Evolutionary conservation across 2,113 vertebrate genomes (phyloP).

Genomic region (Cyanocitta stelleri): DNA sequence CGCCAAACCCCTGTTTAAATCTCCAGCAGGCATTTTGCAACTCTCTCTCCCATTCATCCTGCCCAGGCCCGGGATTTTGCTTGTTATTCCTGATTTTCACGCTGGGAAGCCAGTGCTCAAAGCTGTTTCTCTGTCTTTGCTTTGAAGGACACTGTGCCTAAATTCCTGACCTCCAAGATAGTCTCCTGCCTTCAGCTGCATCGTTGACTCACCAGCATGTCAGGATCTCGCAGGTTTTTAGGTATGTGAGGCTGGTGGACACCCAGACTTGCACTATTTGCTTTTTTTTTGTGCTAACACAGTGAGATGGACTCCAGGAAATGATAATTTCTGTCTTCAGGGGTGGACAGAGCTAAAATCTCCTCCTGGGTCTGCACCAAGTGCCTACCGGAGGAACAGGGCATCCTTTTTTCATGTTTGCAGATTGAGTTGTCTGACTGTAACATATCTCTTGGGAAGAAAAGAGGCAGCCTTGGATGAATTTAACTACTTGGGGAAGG

Average conservation of each 20-base stretch:
- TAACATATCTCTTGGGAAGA: not conserved
- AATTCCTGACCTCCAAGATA: not conserved
- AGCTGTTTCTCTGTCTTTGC: not conserved
- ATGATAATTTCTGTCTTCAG: not conserved
- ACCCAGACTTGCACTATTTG: not conserved
- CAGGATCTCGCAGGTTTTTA: not conserved
- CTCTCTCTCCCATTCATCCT: not conserved
- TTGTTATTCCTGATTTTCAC: not conserved
- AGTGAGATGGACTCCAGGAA: not conserved
- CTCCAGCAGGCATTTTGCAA: not conserved
- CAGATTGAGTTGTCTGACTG: not conserved
- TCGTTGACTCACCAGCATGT: not conserved
- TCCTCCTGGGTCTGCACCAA: not conserved
- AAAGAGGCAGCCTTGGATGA: not conserved
- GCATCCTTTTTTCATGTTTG: not conserved
- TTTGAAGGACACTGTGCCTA: not conserved
- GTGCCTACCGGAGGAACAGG: not conserved
- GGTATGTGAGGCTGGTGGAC: not conserved
- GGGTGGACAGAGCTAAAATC: not conserved
- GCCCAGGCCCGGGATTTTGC: not conserved
- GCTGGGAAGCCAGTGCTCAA: not conserved
- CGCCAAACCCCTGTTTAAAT: not conserved
- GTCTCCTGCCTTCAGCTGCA: not conserved
- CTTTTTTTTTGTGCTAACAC: not conserved
- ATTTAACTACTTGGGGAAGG: not conserved